Base-by-base conservation (phyloP, 2,888 invertebrate genomes). In the Artemia sinica region DNA sequence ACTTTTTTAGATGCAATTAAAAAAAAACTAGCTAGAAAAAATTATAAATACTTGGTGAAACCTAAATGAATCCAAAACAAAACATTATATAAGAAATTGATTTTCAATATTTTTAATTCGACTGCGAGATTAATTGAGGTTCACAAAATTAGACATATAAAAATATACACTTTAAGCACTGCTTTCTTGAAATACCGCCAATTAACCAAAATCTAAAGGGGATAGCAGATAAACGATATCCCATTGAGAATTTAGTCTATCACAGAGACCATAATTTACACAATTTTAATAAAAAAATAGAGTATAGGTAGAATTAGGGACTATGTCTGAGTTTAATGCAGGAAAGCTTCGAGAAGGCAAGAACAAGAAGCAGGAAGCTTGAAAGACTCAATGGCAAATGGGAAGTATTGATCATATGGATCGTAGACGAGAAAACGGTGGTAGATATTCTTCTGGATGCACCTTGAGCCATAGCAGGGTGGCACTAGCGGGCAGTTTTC, bases 331-430 rank as follows among this genome's bases (percentile, higher is more conserved):
- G 28, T 58, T 58, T 68, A 68, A 49, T 65, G 66, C 9, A 4
- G 18, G 69, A 69, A 72, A 49, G 71, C 72, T 10, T 70, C 73
- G 50, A 73, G 69, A 12, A 71, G 66, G 67, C 74, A 74, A 50
- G 74, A 72, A 69, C 74, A 74, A 63, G 72, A 70, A 48, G 73
- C 71, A 12, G 74, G 74, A 63, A 74, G 70, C 69, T 73, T 72
- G 72, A 74, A 74, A 51, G 68, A 72, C 66, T 73, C 75, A 58
- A 75, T 72, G 67, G 73, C 72, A 71, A 75, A 75, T 12, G 74
- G 75, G 70, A 74, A 73, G 70, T 74, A 73, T 58, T 73, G 71
- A 69, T 74, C 73, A 63, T 72, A 72, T 13, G 74, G 71, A 69
- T 74, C 73, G 71, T 71, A 74, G 69, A 73, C 72, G 68, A 74